phyloP scores from a whole-genome alignment of 2,888 invertebrate genomes.

The Stenichneumon culpator region DNA sequence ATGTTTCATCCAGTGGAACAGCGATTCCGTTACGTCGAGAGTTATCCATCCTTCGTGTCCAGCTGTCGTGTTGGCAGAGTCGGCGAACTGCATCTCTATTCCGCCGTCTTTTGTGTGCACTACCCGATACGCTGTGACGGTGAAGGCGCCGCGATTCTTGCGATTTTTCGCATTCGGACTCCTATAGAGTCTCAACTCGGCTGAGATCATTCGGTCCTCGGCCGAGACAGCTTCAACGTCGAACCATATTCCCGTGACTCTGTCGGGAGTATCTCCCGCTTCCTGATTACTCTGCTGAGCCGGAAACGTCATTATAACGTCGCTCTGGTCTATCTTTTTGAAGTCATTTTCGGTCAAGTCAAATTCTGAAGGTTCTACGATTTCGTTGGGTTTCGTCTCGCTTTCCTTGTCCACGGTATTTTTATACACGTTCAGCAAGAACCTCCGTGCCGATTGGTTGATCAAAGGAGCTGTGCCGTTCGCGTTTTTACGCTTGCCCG shows the following conservation, averaged over 20 bases:
- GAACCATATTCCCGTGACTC: conserved; percentile 91
- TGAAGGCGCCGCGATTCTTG: conserved; percentile 86
- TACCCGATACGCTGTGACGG: conserved; percentile 88
- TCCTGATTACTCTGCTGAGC: too few species aligned
- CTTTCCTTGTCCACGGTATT: conserved; percentile 87
- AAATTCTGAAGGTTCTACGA: conserved; percentile 85
- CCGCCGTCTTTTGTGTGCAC: conserved; percentile 88
- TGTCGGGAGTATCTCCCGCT: too few species aligned
- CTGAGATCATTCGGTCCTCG: conserved; percentile 91
- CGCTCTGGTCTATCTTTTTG: conserved; percentile 93
- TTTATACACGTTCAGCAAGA: conserved; percentile 93
- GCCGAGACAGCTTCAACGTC: conserved; percentile 94
- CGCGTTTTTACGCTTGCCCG: conserved; percentile 84
- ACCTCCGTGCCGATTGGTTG: conserved; percentile 92
- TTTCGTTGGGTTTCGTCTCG: conserved; percentile 83
- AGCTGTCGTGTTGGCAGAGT: conserved; percentile 90
- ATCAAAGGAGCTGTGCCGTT: conserved; percentile 75
- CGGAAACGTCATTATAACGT: conserved; percentile 95
- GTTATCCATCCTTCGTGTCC: conserved; percentile 93
- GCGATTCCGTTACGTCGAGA: conserved; percentile 91
- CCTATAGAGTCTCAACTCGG: conserved; percentile 93
- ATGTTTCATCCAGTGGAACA: conserved; percentile 91
- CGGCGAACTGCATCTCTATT: conserved; percentile 89
- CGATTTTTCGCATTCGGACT: conserved; percentile 85
- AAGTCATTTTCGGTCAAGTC: conserved; percentile 90